A percentile compares a stretch with the other conserved stretches of the same genome.
Evolutionary conservation across 2,797 vertebrate species (phyloP).

Genomic region (Cossypha caffra): DNA sequence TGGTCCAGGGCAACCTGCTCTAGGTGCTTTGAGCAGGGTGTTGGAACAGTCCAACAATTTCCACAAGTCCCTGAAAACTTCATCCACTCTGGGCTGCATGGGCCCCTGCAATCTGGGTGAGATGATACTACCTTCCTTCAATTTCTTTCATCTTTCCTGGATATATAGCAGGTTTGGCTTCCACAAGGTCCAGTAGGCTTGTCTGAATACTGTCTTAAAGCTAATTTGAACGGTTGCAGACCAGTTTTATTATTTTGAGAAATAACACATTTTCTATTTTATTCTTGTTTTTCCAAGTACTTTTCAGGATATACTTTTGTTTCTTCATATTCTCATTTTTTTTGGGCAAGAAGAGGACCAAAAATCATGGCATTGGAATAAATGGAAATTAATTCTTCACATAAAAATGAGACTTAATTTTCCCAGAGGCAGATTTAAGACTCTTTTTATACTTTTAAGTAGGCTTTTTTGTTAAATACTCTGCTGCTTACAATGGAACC

Average conservation of each 20-base stretch:
- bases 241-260: not conserved
- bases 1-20: rapidly evolving
- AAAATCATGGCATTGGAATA: not conserved
- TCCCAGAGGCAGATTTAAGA: not conserved
- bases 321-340: not conserved
- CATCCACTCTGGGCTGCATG: rapidly evolving
- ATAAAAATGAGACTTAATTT: not conserved
- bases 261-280: not conserved
- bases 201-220: not conserved
- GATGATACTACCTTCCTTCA: not conserved
- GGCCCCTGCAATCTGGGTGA: not conserved
- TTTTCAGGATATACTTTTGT: not conserved
- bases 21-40: not conserved
- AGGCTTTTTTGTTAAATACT: not conserved
- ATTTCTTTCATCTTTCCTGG: not conserved
- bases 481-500: not conserved
- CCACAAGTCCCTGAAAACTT: not conserved
- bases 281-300: not conserved
- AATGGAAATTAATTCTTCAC: not conserved
- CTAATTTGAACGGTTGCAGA: not conserved
- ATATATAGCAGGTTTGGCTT: not conserved
- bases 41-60: not conserved
- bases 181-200: not conserved
- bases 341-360: not conserved
- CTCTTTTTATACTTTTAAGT: not conserved